Percentiles rank a stretch among this genome's conserved stretches.
phyloP scores from a whole-genome alignment of 2,888 invertebrate genomes.

The Synergus umbraculus region DNA sequence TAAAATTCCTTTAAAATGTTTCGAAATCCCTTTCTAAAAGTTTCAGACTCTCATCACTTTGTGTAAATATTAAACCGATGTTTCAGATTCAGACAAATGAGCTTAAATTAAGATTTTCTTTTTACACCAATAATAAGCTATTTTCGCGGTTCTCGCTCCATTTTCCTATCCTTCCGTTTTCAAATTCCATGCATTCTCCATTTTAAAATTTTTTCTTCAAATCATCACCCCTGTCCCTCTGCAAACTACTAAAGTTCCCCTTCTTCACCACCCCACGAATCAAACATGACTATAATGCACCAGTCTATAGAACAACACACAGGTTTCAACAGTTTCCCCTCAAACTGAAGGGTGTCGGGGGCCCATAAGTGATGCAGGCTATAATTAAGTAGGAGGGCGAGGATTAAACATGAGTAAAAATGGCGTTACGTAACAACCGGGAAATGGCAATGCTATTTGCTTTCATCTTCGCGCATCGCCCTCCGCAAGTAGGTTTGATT shows the following conservation, averaged over 20 bases:
- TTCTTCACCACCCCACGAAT: constrained; percentile 18
- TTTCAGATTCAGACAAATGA: too few relatives aligned
- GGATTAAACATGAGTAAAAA: constrained; percentile 23
- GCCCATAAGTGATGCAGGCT: background rate
- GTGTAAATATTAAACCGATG: too few relatives aligned
- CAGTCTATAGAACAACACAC: constrained; percentile 11
- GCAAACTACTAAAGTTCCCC: background rate
- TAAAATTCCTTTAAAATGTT: too few relatives aligned
- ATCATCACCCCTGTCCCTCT: constrained; percentile 9
- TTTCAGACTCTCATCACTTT: too few relatives aligned
- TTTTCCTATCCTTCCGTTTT: background rate
- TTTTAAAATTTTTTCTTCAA: constrained; percentile 18
- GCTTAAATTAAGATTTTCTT: too few relatives aligned
- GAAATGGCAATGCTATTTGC: constrained; percentile 15
- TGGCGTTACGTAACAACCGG: constrained; percentile 24
- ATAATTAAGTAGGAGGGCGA: constrained; percentile 36
- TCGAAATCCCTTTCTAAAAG: too few relatives aligned
- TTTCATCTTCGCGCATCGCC: background rate
- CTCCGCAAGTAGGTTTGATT: constrained; percentile 13
- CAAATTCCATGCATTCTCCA: constrained; percentile 13
- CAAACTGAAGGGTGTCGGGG: constrained; percentile 5
- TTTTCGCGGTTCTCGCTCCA: too few relatives aligned
- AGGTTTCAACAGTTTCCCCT: constrained; percentile 29
- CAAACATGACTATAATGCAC: background rate
- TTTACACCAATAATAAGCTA: too few relatives aligned